Evolutionary conservation across 2,888 invertebrate species (phyloP).

Genomic region (Pandemis corylana): DNA sequence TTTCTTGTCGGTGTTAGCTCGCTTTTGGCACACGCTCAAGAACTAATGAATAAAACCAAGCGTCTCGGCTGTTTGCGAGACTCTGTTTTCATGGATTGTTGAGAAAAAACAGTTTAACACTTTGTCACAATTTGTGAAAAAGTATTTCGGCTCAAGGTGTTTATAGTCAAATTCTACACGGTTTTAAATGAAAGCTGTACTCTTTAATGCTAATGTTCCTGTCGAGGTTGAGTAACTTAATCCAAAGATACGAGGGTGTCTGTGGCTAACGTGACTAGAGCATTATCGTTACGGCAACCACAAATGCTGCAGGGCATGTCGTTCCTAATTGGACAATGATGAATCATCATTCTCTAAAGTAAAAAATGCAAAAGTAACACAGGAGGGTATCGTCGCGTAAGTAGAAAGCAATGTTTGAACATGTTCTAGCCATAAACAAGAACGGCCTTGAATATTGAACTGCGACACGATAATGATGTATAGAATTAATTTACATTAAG

Average conservation of each 20-base stretch:
- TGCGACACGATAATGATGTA: conserved; percentile 56
- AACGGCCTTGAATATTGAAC: conserved; percentile 68
- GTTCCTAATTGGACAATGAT: conserved; percentile 21
- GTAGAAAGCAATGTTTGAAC: conserved; percentile 39
- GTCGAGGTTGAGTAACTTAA: conserved; percentile 16
- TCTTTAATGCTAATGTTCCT: conserved; percentile 11
- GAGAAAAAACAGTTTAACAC: conserved; percentile 24
- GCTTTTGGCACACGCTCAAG: conserved; percentile 74
- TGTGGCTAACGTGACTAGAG: conserved; percentile 28
- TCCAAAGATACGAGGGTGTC: conserved; percentile 16
- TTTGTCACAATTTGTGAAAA: conserved; percentile 35
- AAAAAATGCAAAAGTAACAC: conserved; percentile 9
- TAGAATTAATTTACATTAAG: conserved; percentile 65
- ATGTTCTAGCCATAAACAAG: conserved; percentile 47
- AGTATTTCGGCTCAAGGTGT: conserved; percentile 13
- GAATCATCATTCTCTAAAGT: conserved; percentile 26
- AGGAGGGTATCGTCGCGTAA: background rate
- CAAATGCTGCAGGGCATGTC: conserved; percentile 14
- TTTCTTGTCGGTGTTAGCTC: conserved; percentile 76
- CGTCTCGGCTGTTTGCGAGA: conserved; percentile 49
- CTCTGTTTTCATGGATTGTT: conserved; percentile 33
- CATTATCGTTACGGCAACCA: conserved; percentile 29
- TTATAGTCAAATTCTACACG: conserved; percentile 13
- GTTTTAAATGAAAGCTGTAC: background rate
- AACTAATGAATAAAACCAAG: conserved; percentile 55